Percentiles rank a stretch among this genome's conserved stretches.
These are phyloP conservation scores for Progne subis DNA, from an alignment of 2,113 vertebrate species.

Conservation along the genomic window DNA sequence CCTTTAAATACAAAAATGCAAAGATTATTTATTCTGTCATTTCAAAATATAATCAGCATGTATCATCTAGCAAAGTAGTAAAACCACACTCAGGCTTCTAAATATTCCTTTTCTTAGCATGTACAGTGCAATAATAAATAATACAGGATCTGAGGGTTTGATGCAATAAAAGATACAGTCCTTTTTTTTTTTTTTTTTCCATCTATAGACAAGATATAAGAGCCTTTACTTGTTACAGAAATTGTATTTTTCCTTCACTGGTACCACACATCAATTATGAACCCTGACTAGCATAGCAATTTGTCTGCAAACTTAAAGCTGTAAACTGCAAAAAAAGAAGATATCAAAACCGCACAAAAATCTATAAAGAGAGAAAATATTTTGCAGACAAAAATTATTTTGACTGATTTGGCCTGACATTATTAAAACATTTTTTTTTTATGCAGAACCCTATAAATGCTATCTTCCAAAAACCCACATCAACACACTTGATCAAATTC, in stretches of 20 bases:
- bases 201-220: neutral
- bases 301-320: constrained; percentile 37
- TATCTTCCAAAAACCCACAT: neutral
- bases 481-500: constrained; percentile 70
- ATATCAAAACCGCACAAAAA: constrained; percentile 8
- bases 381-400: constrained; percentile 49
- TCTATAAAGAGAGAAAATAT: constrained; percentile 1
- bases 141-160: neutral
- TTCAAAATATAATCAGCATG: neutral
- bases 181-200: neutral
- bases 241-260: constrained; percentile 23
- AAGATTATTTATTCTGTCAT: neutral
- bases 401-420: constrained; percentile 24
- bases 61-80: neutral
- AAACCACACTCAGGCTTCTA: neutral
- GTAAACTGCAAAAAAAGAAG: constrained; percentile 5
- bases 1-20: neutral
- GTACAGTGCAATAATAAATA: neutral
- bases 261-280: constrained; percentile 21
- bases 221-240: constrained; percentile 15
- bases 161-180: neutral
- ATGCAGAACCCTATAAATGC: constrained; percentile 48
- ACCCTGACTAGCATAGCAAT: constrained; percentile 17
- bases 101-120: neutral
- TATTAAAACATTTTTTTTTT: neutral